phyloP scores from a whole-genome alignment of 1,140 invertebrate species.

The Ips typographus region DNA sequence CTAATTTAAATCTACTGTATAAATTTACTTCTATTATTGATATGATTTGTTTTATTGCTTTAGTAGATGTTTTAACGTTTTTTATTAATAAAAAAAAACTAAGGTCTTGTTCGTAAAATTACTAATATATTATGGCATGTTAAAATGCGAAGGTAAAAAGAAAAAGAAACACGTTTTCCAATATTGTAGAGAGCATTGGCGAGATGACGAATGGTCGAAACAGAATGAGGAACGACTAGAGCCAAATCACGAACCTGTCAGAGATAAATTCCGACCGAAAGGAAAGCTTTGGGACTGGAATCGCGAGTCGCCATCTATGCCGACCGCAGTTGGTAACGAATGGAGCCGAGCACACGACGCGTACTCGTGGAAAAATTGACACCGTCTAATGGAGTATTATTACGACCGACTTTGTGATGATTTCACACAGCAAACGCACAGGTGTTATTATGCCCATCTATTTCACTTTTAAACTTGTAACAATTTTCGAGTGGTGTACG shows the following conservation, averaged over 20 bases:
- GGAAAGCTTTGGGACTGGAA: constrained; percentile 77
- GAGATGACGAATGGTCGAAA: constrained; percentile 53
- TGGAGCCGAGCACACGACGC: constrained; percentile 38
- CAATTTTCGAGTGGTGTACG: constrained; percentile 3
- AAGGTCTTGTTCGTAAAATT: too few species aligned
- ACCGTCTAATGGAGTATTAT: constrained; percentile 37
- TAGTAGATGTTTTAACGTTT: too few species aligned
- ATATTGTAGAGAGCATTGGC: constrained; percentile 62
- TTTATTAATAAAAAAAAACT: too few species aligned
- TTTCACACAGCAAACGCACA: constrained; percentile 42
- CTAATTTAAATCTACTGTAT: too few species aligned
- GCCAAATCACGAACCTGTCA: constrained; percentile 40
- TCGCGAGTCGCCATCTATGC: constrained; percentile 39
- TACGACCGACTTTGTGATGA: constrained; percentile 35
- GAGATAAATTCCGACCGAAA: constrained; percentile 64
- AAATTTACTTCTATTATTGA: too few species aligned
- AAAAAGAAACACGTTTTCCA: not conserved
- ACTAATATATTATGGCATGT: too few species aligned
- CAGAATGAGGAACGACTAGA: constrained; percentile 33
- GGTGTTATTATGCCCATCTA: constrained; percentile 30
- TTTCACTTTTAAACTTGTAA: constrained; percentile 41
- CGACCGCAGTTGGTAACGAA: constrained; percentile 28
- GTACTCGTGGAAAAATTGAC: constrained; percentile 41
- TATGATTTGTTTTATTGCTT: too few species aligned
- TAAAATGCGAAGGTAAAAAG: too few species aligned